Base-by-base conservation (phyloP, 1,140 invertebrate genomes). In the Sipha flava region DNA sequence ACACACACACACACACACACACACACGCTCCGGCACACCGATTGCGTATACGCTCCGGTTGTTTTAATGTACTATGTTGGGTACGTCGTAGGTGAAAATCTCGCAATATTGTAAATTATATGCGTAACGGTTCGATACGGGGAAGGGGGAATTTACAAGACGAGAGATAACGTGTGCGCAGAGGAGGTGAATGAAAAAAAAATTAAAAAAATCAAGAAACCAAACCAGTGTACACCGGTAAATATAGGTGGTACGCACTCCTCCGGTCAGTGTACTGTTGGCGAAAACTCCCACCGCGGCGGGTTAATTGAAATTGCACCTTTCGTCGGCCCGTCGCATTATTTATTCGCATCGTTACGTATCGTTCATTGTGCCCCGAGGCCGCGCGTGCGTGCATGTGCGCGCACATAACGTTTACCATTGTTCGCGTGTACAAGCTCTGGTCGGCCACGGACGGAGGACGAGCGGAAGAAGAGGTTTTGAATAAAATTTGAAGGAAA, bases 261-360 rank as follows among this genome's bases (percentile, higher is more conserved):
- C 1, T 59, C 18, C 52, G 73, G 52, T 57, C 73, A 37, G 73
- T 57, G 49, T 37, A 34, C 72, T 23, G 29, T 73, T 52, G 29
- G 52, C 52, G 21, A 77, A 77, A 77, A 57, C 73, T 77, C 52
- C 73, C 34, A 43, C 31, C 52, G 21, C 31, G 31, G 49, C 37
- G 21, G 73, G 34, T 77, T 77, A 40, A 77, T 77, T 77, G 73
- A 77, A 77, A 77, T 77, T 77, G 73, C 52, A 77, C 34, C 73
- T 77, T 77, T 77, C 73, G 73, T 77, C 70, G 47, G 47, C 45
- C 49, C 29, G 47, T 75, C 73, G 34, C 34, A 77, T 59, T 59
- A 77, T 77, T 57, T 40, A 57, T 77, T 77, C 52, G 73, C 73
- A 34, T 59, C 26, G 21, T 75, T 57, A 26, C 23, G 23, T 45